Base-by-base conservation (phyloP, 1,140 invertebrate species). In the Calliphora vicina region DNA sequence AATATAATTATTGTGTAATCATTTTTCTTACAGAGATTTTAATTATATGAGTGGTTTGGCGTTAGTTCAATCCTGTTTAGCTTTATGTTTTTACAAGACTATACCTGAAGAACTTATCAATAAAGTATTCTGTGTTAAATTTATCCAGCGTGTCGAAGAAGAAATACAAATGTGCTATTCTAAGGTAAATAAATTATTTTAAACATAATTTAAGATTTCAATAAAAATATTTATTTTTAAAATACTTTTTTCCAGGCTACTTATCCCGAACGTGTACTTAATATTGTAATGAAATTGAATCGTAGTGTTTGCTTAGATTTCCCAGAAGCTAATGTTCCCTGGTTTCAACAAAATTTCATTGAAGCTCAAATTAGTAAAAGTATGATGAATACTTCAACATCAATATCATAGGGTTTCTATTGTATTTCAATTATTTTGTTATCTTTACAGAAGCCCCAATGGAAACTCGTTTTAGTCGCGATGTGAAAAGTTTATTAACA, bases 291-390 rank as follows among this genome's bases (percentile, higher is more conserved):
- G 93, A 90, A 93, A 81, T 85, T 94, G 20, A 94, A 94, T 88
- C 90, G 93, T 81, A 91, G 93, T 6, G 93, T 94, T 12, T 94
- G 93, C 84, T 87, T 94, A 23, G 93, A 94, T 87, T 90, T 93
- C 85, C 93, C 93, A 0, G 92, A 94, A 86, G 88, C 90, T 23
- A 92, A 92, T 85, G 91, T 94, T 35, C 93, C 93, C 2, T 94
- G 93, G 93, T 94, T 94, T 86, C 93, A 94, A 88, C 91, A 93
- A 84, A 93, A 93, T 84, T 94, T 93, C 84, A 90, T 93, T 45
- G 89, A 94, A 86, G 92, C 89, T 8, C 89, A 90, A 84, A 84
- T 90, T 25, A 89, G 85, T 82, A 90, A 88, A 81, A 87, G 89
- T 89, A 87, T 81, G 26, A n/a, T n/a, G n/a, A n/a, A n/a, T n/a